Evolutionary conservation across 2,113 vertebrate species (phyloP).

Genomic region (Grammomys surdaster): DNA sequence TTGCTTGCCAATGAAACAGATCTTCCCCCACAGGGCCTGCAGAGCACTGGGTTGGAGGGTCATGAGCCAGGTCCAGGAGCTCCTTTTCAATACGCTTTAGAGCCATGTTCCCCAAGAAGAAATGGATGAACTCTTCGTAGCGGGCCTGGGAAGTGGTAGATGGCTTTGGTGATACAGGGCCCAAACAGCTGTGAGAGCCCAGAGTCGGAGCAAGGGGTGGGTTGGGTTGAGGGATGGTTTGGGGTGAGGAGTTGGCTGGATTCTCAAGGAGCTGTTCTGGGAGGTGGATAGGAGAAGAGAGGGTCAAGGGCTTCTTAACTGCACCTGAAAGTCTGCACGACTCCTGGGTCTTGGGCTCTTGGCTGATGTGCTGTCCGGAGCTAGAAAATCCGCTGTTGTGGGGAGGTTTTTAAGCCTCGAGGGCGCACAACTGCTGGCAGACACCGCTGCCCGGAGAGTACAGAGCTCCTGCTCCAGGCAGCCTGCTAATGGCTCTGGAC

Average conservation of each 20-base stretch:
- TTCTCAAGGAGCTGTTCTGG: not conserved
- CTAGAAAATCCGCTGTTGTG: not conserved
- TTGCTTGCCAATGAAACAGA: not conserved
- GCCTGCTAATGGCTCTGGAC: not conserved
- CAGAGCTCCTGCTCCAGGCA: not conserved
- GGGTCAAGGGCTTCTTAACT: too few species aligned
- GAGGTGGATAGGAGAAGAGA: accelerated
- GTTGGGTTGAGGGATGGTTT: not conserved
- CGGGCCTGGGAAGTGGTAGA: not conserved
- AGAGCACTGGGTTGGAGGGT: not conserved
- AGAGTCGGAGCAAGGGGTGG: accelerated
- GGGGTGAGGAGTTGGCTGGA: accelerated
- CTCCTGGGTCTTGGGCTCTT: not conserved
- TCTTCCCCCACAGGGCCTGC: not conserved
- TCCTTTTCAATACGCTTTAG: conserved; percentile 31
- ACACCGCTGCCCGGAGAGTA: not conserved
- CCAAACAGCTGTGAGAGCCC: not conserved
- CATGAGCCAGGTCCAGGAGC: not conserved
- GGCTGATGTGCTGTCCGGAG: not conserved
- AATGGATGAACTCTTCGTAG: not conserved
- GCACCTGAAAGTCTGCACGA: not conserved
- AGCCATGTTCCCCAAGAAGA: not conserved
- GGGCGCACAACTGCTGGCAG: not conserved
- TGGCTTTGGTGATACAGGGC: not conserved
- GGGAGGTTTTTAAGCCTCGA: not conserved